phyloP scores from a whole-genome alignment of 2,888 invertebrate genomes.

The Rhimphoctona megacephalus region DNA sequence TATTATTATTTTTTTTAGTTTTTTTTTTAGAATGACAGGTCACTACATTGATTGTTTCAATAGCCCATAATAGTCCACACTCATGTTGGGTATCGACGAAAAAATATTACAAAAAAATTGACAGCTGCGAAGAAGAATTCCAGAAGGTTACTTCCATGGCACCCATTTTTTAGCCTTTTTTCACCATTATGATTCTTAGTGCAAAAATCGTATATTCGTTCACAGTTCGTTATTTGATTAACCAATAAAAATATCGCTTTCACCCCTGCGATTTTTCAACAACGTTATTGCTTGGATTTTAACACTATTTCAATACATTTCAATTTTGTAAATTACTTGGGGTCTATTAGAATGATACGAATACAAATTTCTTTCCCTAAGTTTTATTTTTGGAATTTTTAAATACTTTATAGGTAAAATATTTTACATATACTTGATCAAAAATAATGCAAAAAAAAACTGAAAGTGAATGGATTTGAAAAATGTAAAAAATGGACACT shows the following conservation, averaged over 20 bases:
- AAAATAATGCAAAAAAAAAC: neutral
- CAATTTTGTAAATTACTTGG: neutral
- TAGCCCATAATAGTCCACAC: slow-evolving; percentile 8
- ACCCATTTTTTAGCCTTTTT: neutral
- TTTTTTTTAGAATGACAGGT: neutral
- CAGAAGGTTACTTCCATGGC: neutral
- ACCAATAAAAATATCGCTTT: neutral
- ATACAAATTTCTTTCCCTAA: neutral
- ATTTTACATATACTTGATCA: neutral
- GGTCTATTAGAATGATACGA: too few relatives aligned
- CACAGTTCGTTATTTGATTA: neutral
- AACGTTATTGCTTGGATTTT: neutral
- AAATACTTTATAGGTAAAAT: neutral
- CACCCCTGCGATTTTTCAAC: neutral
- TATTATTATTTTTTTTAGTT: neutral
- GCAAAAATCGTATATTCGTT: neutral
- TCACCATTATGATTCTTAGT: neutral
- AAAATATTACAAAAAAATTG: slow-evolving; percentile 5
- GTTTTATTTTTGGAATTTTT: neutral
- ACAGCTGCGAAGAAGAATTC: neutral
- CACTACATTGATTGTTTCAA: slow-evolving; percentile 2
- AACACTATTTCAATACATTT: neutral
- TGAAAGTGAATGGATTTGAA: neutral
- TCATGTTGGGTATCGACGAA: neutral
- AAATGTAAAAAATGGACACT: neutral